A percentile compares a stretch with the other conserved stretches of the same genome.
Conservation (phyloP, 2,113 vertebrate species). For the Dipodomys spectabilis region DNA sequence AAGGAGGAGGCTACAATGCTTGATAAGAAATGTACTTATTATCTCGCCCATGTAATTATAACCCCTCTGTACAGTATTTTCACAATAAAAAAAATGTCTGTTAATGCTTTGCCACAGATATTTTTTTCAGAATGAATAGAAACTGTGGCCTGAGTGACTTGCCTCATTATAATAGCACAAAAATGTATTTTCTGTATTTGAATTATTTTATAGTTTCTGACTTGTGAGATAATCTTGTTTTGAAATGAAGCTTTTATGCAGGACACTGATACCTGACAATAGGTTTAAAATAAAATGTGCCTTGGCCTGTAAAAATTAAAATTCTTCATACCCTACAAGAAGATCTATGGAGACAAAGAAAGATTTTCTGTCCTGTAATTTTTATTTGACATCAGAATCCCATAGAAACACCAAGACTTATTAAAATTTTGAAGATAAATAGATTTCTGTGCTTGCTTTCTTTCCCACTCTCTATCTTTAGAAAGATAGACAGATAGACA, state of each 20-base stretch:
- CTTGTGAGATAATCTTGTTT: slow-evolving; percentile 12
- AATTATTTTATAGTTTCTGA: not conserved
- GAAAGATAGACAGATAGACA: not conserved
- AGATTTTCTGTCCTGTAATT: not conserved
- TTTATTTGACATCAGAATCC: too few relatives aligned
- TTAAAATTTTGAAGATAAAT: too few relatives aligned
- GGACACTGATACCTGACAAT: slow-evolving; percentile 9
- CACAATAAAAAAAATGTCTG: not conserved
- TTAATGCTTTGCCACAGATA: not conserved
- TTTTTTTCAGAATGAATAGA: not conserved
- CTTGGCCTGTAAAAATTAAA: slow-evolving; percentile 32
- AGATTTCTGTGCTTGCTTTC: not conserved
- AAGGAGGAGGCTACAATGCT: too few relatives aligned
- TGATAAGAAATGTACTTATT: too few relatives aligned
- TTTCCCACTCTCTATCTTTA: not conserved
- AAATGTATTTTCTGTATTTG: slow-evolving; percentile 24
- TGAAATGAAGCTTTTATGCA: slow-evolving; percentile 15
- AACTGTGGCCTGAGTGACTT: not conserved
- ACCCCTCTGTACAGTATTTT: too few relatives aligned
- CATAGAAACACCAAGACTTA: too few relatives aligned
- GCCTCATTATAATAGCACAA: not conserved
- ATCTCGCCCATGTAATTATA: too few relatives aligned
- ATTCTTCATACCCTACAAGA: slow-evolving; percentile 20
- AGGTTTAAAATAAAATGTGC: slow-evolving; percentile 51
- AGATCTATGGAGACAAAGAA: not conserved